Conservation (phyloP, 2,888 invertebrate genomes). For the Ptychoptera albimana region DNA sequence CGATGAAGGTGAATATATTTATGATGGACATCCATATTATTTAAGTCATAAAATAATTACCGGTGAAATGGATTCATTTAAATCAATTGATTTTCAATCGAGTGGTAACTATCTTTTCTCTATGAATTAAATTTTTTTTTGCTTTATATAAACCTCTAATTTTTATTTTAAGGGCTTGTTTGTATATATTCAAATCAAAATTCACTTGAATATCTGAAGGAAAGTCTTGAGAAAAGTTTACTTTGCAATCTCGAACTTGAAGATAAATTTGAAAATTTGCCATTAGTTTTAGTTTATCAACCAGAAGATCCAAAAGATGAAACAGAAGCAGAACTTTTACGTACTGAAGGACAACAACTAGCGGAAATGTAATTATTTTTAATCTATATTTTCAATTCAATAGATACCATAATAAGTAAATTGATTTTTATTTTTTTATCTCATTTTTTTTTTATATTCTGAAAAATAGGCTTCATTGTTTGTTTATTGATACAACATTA, state of each 20-base stretch:
- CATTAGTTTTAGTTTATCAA: constrained; percentile 80
- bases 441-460: neutral
- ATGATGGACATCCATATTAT: constrained; percentile 64
- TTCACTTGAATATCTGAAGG: constrained; percentile 81
- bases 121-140: neutral
- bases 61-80: constrained; percentile 75
- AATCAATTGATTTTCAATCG: constrained; percentile 73
- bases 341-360: constrained; percentile 78
- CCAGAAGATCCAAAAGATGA: constrained; percentile 68
- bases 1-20: constrained; percentile 64
- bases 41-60: constrained; percentile 75
- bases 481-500: constrained; percentile 24
- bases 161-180: constrained; percentile 44
- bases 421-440: neutral
- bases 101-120: constrained; percentile 45
- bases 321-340: constrained; percentile 66
- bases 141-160: neutral
- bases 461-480: constrained; percentile 24
- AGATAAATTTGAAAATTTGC: constrained; percentile 75
- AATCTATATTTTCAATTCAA: neutral
- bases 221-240: constrained; percentile 80
- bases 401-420: too few relatives aligned
- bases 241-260: constrained; percentile 80
- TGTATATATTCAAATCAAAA: constrained; percentile 83
- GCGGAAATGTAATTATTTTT: constrained; percentile 54